Evolutionary conservation across 37 sponge, comb jelly and placozoan species (phyloP), one percentile per base, ranked within the genome.

Genomic region (Chondrosia reniformis): DNA sequence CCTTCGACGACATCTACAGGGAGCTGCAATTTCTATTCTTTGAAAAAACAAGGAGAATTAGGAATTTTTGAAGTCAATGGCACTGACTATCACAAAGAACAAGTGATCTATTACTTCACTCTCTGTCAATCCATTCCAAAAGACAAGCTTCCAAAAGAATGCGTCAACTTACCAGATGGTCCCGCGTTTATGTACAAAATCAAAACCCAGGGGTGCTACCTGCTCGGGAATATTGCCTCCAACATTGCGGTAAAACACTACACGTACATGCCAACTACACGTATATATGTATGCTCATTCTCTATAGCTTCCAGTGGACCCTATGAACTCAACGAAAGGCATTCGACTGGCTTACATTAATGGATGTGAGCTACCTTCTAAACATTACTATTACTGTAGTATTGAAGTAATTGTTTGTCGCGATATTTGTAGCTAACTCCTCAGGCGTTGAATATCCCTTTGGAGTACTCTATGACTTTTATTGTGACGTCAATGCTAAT

Each of bases 221-320:
- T 27, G 2, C 56, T 85, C n/a, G 85, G 85, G 45, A 42, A 74
- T 12, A 80, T 85, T 28, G 28, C 61, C 9, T 59, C 80, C 33
- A 10, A 63, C 25, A 41, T 75, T 32, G 80, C 55, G 40, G 85
- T 85, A 44, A 80, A 24, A 13, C 9, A 3, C 52, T 3, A 4
- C 25, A 13, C 36, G 43, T 9, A 9, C 9, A 25, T 12, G 38
- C 8, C 55, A n/a, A 17, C 33, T 52, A 15, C 32, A 45, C 2
- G 32, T 25, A 27, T 0, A 17, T 22, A 32, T 32, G 45, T 1
- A 17, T 5, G 49, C 4, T 66, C 30, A 22, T 66, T 36, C 63
- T 66, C 17, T 83, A 6, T 45, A 91, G 91, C 78, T 77, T 33
- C 91, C 91, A 37, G 74, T 91, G 17, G 87, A 86, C 43, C 87